These are phyloP conservation scores for Pseudomyrmex pallidus DNA, from an alignment of 1,140 invertebrate genomes.

Conservation along the genomic window DNA sequence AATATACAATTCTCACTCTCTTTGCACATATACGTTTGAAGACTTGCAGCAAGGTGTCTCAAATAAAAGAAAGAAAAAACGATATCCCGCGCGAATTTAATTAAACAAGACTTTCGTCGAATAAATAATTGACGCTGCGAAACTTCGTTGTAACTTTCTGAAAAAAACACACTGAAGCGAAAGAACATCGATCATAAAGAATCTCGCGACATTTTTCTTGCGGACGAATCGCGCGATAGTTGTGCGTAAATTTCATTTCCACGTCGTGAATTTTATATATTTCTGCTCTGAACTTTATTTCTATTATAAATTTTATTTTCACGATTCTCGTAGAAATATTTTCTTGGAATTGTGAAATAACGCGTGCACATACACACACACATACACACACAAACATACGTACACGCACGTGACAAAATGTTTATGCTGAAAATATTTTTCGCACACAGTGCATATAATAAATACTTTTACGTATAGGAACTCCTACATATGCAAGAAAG, in stretches of 20 bases:
- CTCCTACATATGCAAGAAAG: background rate
- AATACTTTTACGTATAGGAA: background rate
- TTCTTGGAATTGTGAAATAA: constrained; percentile 28
- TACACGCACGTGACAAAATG: background rate
- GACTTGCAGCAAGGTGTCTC: too few species aligned
- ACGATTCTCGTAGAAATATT: constrained; percentile 23
- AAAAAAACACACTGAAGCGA: background rate
- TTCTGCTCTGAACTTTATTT: constrained; percentile 35
- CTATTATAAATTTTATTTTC: constrained; percentile 53
- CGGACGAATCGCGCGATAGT: constrained; percentile 18
- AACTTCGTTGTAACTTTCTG: constrained; percentile 5
- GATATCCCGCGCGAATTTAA: background rate
- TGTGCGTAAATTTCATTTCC: constrained; percentile 44
- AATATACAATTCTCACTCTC: background rate
- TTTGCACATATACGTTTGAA: too few species aligned
- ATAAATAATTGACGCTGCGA: background rate
- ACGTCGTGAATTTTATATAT: constrained; percentile 41
- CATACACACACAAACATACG: background rate
- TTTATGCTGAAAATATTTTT: constrained; percentile 1
- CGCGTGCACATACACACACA: too few species aligned
- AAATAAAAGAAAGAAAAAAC: too few species aligned
- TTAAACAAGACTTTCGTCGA: background rate
- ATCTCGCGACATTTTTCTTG: constrained; percentile 20
- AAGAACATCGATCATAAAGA: constrained; percentile 27
- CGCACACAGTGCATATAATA: background rate